A percentile compares a stretch with the other conserved stretches of the same genome.
Conservation (phyloP, 2,888 invertebrate genomes). For the Idaea biselata region DNA sequence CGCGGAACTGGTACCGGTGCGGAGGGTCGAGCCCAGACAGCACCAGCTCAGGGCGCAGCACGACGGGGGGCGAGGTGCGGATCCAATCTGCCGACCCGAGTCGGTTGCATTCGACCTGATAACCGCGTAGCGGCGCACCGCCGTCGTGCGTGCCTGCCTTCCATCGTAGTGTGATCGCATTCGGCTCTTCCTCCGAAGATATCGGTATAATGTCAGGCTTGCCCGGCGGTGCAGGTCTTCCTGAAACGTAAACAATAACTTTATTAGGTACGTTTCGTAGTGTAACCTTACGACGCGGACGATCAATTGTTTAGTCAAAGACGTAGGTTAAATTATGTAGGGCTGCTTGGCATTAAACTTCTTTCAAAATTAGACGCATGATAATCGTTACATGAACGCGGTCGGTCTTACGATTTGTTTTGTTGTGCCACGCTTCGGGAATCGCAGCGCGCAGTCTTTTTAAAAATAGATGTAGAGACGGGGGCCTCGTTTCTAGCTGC, state of each 20-base stretch:
- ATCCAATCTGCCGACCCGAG: conserved; percentile 91
- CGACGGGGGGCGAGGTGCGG: conserved; percentile 87
- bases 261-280: conserved; percentile 24
- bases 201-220: conserved; percentile 90
- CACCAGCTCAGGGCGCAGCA: conserved; percentile 86
- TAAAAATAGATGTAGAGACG: conserved; percentile 68
- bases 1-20: conserved; percentile 93
- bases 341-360: conserved; percentile 65
- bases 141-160: conserved; percentile 90
- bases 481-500: conserved; percentile 40
- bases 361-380: conserved; percentile 72
- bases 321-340: conserved; percentile 26
- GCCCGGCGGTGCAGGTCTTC: conserved; percentile 89
- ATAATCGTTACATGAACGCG: conserved; percentile 74
- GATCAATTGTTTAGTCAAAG: conserved; percentile 31
- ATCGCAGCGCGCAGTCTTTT: conserved; percentile 67
- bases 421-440: conserved; percentile 75
- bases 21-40: conserved; percentile 92
- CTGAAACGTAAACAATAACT: conserved; percentile 70
- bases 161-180: conserved; percentile 91
- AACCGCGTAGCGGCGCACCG: conserved; percentile 91
- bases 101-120: conserved; percentile 86
- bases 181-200: conserved; percentile 86
- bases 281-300: conserved; percentile 42
- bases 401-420: conserved; percentile 75